Base-by-base conservation (phyloP, 1,140 invertebrate genomes). In the Leucophenga varia region DNA sequence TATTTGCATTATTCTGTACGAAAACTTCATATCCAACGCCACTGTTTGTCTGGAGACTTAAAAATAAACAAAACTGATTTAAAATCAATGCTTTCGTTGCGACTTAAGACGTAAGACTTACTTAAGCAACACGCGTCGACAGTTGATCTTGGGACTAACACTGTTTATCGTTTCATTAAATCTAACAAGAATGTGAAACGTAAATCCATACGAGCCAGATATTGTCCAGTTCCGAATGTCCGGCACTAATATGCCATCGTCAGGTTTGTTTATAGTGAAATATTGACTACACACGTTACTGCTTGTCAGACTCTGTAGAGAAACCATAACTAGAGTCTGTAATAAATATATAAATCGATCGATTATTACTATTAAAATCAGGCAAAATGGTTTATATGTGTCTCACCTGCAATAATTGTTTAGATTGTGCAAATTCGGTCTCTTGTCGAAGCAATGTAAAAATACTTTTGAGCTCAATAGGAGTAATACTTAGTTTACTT, bases 11-110 rank as follows among this genome's bases (percentile, higher is more conserved):
- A 12, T 78, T 68, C 16, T 79, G 80, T 19, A 86, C 76, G 54
- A 84, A 85, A 2, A 80, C 79, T 68, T 86, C 84, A 48, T 84
- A 81, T 7, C 84, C 83, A 55, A 76, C 72, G 6, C 80, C 79
- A 43, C 73, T 68, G 51, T 61, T 77, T 9, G 79, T 81, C n/a
- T 77, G 63, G 52, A 85, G 75, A 43, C 82, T 84, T 57, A 37
- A 71, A 53, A 47, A 37, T 28, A 42, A 42, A 17, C 8, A 13
- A 36, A 53, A 8, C 7, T 4, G 13, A 30, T 10, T 21, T 28
- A 31, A 36, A 45, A 13, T 36, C 32, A 28, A 37, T 31, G 13
- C 8, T 34, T 14, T 34, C 18, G 19, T 38, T 38, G 28, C 12
- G 38, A 5, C 28, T 39, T 13, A 47, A 16, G 14, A n/a, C n/a